phyloP scores from a whole-genome alignment of 2,797 vertebrate genomes.

The Lepus townsendii region DNA sequence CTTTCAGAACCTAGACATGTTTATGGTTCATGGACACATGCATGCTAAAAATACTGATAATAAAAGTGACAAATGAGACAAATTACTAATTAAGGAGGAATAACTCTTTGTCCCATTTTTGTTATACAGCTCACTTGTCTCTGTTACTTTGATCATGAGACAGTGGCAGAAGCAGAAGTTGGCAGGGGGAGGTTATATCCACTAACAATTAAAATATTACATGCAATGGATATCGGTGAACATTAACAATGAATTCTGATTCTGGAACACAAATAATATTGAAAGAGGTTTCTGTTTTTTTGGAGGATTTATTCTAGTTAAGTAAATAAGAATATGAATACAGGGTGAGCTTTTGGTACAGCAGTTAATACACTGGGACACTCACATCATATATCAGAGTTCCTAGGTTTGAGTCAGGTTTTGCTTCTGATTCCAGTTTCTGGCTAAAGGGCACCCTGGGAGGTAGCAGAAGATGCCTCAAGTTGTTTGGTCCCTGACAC shows the following conservation, averaged over 20 bases:
- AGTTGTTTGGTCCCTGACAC: too few relatives aligned
- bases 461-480: too few relatives aligned
- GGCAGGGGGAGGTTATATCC: neutral
- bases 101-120: neutral
- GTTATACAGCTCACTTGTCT: neutral
- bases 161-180: neutral
- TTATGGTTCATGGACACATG: neutral
- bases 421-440: too few relatives aligned
- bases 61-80: neutral
- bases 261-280: neutral
- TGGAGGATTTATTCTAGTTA: neutral
- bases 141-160: neutral
- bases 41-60: neutral
- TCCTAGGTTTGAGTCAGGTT: too few relatives aligned
- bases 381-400: too few relatives aligned
- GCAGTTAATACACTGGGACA: too few relatives aligned
- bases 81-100: neutral
- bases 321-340: neutral
- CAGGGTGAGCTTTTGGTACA: too few relatives aligned
- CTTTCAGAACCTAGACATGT: neutral
- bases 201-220: neutral
- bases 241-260: neutral
- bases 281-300: neutral
- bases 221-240: neutral
- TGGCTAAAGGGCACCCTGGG: too few relatives aligned